Evolutionary conservation across 2,888 invertebrate genomes (phyloP), one percentile per base, ranked within the genome.

Genomic region (Drosophila neonasuta): DNA sequence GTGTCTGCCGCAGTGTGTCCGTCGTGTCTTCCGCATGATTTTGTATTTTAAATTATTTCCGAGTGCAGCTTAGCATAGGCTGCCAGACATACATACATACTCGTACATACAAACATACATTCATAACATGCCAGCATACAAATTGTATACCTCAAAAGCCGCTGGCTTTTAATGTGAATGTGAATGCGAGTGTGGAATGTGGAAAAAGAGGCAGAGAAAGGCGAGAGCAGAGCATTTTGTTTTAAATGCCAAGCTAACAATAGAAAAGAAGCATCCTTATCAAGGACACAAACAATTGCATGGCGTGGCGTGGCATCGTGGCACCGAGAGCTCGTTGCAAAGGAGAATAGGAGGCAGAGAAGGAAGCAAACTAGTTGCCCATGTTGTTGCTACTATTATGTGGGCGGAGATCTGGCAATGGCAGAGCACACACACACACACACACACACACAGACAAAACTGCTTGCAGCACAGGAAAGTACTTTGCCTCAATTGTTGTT

Each of bases 261-360:
- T 87, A 84, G 80, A 87, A 81, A 75, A 76, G 87, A 78, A 83
- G 82, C 83, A 88, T 88, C 84, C 89, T 80, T 80, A 84, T 88
- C 89, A 89, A 88, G 88, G 89, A 79, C 88, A 77, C 71, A 67
- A 69, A 71, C 71, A 75, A 78, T 68, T 70, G 84, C 75, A 76
- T 60, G 65, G 36, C 36, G 51, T 72, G 65, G 56, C 55, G 51
- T 72, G 65, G 56, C 55, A 65, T 13, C 29, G 32, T 44, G 32
- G 44, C 44, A 55, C 42, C 15, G 15, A 58, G 58, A 58, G 58
- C 59, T 17, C 36, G 45, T 46, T 55, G 57, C 56, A 61, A 61
- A 39, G 55, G 55, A 36, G 44, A 52, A 74, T 48, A n/a, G 4
- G 36, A 24, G 24, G 24, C 24, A 36, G 36, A 36, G 36, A 36